Evolutionary conservation across 2,797 vertebrate genomes (phyloP).

Genomic region (Phylloscopus collybita): DNA sequence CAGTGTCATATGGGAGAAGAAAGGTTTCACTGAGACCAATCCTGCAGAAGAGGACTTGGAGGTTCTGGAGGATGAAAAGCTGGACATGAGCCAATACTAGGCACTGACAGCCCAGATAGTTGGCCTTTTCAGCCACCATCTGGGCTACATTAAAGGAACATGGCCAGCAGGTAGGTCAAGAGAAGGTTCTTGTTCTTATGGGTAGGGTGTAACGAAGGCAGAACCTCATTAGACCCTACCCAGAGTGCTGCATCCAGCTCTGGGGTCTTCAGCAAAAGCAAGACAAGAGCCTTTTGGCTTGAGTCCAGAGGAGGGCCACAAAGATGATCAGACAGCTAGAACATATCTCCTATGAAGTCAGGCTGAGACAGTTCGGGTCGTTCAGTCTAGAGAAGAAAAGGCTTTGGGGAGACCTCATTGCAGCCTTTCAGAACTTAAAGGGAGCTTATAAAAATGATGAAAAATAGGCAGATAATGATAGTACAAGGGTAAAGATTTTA

Average conservation of each 20-base stretch:
- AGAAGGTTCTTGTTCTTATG: not conserved
- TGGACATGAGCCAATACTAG: not conserved
- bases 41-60: not conserved
- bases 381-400: not conserved
- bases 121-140: not conserved
- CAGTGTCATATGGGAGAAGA: not conserved
- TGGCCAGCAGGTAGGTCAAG: not conserved
- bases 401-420: not conserved
- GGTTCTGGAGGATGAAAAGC: not conserved
- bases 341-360: not conserved
- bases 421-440: not conserved
- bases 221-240: rapidly evolving
- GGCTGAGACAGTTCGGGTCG: not conserved
- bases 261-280: not conserved
- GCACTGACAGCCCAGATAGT: too few relatives aligned
- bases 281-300: not conserved
- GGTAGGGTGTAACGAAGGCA: too few relatives aligned
- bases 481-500: not conserved
- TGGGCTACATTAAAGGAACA: not conserved
- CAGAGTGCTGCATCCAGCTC: not conserved
- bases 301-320: not conserved
- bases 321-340: not conserved
- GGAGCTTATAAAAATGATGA: not conserved
- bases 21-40: not conserved
- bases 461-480: not conserved